phyloP scores from a whole-genome alignment of 2,888 invertebrate genomes.

The Archips xylosteana region DNA sequence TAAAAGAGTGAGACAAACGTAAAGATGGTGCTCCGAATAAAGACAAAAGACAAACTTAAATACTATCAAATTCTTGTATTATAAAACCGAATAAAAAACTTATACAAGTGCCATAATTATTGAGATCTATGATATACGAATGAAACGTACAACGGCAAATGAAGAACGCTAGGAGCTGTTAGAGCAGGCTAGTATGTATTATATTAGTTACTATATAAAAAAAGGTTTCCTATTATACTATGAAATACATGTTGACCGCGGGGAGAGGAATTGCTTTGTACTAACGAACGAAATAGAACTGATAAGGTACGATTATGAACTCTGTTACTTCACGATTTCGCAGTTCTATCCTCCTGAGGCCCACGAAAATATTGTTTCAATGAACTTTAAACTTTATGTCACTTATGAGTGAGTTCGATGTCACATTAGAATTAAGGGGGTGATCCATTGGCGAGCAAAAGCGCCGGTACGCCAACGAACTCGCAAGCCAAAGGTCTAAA shows the following conservation, averaged over 20 bases:
- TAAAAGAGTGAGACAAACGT: background rate
- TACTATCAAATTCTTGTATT: background rate
- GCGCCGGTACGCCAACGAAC: no score
- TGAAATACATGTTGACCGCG: slow-evolving; percentile 21
- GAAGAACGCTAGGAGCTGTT: slow-evolving; percentile 27
- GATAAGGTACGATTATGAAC: no score
- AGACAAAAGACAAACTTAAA: background rate
- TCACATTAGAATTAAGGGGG: no score
- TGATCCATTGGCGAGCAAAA: no score
- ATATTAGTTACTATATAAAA: slow-evolving; percentile 31
- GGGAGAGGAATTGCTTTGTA: slow-evolving; percentile 5
- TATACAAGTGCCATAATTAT: slow-evolving; percentile 37
- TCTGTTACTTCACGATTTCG: no score
- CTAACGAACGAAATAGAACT: no score
- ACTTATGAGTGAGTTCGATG: no score
- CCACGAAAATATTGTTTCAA: no score
- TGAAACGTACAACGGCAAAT: slow-evolving; percentile 3
- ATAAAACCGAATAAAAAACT: background rate
- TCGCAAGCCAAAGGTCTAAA: no score
- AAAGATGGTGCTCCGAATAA: background rate
- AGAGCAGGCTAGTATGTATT: slow-evolving; percentile 24
- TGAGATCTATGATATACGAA: slow-evolving; percentile 10
- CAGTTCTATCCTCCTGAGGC: no score
- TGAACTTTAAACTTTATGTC: no score
- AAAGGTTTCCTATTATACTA: slow-evolving; percentile 39